Evolutionary conservation across 2,888 invertebrate genomes (phyloP).

Genomic region (Portevinia maculata): DNA sequence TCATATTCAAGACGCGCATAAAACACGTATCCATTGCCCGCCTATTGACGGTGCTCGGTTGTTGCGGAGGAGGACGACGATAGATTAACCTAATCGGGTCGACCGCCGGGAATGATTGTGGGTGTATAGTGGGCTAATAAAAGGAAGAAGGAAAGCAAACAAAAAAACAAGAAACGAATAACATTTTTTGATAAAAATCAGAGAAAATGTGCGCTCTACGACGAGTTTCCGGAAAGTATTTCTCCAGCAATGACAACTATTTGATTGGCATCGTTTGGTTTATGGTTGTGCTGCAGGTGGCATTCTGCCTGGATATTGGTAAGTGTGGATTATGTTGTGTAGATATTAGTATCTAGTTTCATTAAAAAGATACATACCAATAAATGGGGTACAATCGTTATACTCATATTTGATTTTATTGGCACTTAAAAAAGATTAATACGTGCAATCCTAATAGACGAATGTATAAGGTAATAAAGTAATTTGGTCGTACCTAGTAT

Average conservation of each 20-base stretch:
- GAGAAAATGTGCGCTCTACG: slow-evolving; percentile 65
- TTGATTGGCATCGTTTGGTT: slow-evolving; percentile 72
- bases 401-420: slow-evolving; percentile 59
- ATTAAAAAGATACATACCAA: slow-evolving; percentile 44
- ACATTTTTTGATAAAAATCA: slow-evolving; percentile 56
- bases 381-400: slow-evolving; percentile 12
- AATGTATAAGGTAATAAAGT: slow-evolving; percentile 50
- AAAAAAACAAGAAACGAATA: neutral
- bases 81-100: slow-evolving; percentile 53
- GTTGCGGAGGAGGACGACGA: slow-evolving; percentile 21
- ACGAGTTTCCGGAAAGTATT: slow-evolving; percentile 56
- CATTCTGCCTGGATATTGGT: slow-evolving; percentile 62
- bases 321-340: slow-evolving; percentile 60
- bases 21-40: slow-evolving; percentile 45
- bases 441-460: slow-evolving; percentile 51
- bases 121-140: slow-evolving; percentile 55
- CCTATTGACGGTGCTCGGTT: slow-evolving; percentile 20
- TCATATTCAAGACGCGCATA: slow-evolving; percentile 59
- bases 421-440: slow-evolving; percentile 65
- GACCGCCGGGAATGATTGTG: slow-evolving; percentile 56
- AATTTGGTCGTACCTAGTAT: slow-evolving; percentile 1
- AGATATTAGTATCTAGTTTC: slow-evolving; percentile 52
- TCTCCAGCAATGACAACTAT: slow-evolving; percentile 63
- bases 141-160: slow-evolving; percentile 22
- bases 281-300: slow-evolving; percentile 67